phyloP scores from a whole-genome alignment of 1,140 invertebrate genomes.

The Melitaea cinxia region DNA sequence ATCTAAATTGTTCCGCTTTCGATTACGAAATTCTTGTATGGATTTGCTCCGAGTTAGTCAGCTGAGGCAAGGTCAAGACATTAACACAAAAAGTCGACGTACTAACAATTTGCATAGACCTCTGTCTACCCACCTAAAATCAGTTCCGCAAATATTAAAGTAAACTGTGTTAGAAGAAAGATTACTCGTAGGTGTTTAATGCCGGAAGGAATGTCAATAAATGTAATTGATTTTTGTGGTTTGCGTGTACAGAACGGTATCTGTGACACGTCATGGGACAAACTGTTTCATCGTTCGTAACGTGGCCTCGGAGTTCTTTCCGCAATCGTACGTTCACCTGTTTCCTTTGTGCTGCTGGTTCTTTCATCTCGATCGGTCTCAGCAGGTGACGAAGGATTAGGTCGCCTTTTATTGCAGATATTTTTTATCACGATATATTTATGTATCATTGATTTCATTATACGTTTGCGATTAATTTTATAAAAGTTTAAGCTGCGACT shows the following conservation, averaged over 20 bases:
- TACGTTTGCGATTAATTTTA: no score
- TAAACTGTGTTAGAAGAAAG: conserved; percentile 34
- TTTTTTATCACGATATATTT: no score
- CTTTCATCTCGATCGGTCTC: conserved; percentile 20
- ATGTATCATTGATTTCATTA: no score
- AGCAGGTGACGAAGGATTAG: conserved; percentile 5
- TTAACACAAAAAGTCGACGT: conserved; percentile 31
- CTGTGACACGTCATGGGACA: conserved; percentile 49
- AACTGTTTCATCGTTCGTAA: conserved; percentile 57
- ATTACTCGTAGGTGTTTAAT: conserved; percentile 10
- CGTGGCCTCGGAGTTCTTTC: conserved; percentile 60
- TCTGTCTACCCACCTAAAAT: conserved; percentile 31
- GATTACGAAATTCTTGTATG: conserved; percentile 3
- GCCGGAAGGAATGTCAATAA: conserved; percentile 22
- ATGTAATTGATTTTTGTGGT: conserved; percentile 10
- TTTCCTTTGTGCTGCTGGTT: conserved; percentile 45
- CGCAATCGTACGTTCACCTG: conserved; percentile 73
- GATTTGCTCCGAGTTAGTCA: conserved; percentile 30
- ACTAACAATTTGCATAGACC: conserved; percentile 45
- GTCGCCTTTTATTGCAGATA: conserved; percentile 1
- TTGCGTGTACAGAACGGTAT: conserved; percentile 23
- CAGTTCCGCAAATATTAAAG: conserved; percentile 46
- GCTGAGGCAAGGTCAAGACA: conserved; percentile 36
- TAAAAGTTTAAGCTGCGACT: no score
- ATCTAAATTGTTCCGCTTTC: conserved; percentile 8